Evolutionary conservation across 2,797 vertebrate species (phyloP).

Genomic region (Ciconia nigra): DNA sequence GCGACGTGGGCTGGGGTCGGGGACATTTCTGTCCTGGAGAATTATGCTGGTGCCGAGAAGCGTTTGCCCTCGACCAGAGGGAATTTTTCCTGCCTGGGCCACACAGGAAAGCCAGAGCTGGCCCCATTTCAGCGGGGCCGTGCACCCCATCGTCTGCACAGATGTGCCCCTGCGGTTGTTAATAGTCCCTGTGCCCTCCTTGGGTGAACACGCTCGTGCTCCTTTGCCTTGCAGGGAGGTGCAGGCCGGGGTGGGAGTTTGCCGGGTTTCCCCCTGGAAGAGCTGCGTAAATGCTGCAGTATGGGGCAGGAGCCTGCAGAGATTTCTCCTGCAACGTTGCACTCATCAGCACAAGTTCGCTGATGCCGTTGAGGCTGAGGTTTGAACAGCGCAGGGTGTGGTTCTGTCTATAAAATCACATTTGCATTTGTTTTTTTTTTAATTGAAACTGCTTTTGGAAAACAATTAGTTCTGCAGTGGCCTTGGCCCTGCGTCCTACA

Average conservation of each 20-base stretch:
- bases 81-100: not conserved
- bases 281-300: not conserved
- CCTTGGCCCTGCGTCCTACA: not conserved
- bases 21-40: not conserved
- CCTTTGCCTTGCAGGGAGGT: not conserved
- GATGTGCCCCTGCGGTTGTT: fast-evolving
- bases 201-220: not conserved
- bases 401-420: not conserved
- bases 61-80: not conserved
- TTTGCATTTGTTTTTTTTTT: not conserved
- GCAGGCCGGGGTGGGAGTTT: fast-evolving
- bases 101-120: not conserved
- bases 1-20: fast-evolving
- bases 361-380: not conserved
- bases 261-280: not conserved
- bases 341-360: not conserved
- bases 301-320: not conserved
- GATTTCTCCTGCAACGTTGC: not conserved
- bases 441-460: not conserved
- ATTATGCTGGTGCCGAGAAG: not conserved
- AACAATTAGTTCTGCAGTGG: not conserved
- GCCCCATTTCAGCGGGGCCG: not conserved
- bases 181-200: not conserved
- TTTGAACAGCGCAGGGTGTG: not conserved
- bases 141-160: not conserved